Percentiles rank a stretch among this genome's conserved stretches.
phyloP scores from a whole-genome alignment of 2,797 vertebrate genomes.

The Gymnodraco acuticeps region DNA sequence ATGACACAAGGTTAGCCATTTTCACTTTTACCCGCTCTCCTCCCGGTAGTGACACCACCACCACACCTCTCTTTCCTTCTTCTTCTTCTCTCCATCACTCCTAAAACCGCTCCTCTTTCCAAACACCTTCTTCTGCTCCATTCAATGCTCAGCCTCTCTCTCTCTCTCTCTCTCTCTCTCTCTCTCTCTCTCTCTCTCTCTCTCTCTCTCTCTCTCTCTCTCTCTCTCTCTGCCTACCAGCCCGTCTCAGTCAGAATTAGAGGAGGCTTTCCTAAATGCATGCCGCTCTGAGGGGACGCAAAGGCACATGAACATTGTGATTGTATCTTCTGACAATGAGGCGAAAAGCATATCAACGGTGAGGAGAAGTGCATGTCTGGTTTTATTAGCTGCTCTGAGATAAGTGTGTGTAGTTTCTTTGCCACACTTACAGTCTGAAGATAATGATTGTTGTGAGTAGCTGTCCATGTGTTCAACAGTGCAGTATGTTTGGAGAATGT shows the following conservation, averaged over 20 bases:
- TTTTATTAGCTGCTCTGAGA: conserved; percentile 41
- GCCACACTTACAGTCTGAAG: conserved; percentile 47
- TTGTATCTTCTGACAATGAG: conserved; percentile 82
- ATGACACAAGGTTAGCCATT: conserved; percentile 92
- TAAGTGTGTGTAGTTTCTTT: conserved; percentile 63
- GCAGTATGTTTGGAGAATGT: conserved; percentile 45
- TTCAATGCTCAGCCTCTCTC: conserved; percentile 64
- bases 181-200: conserved; percentile 32
- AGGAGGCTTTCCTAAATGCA: conserved; percentile 78
- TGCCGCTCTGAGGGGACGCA: conserved; percentile 73
- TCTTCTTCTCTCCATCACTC: conserved; percentile 52
- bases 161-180: conserved; percentile 26
- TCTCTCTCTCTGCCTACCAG: conserved; percentile 64
- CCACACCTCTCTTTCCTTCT: conserved; percentile 42
- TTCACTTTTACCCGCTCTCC: conserved; percentile 74
- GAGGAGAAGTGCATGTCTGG: conserved; percentile 62
- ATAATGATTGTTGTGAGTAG: conserved; percentile 57
- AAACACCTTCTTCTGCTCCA: conserved; percentile 71
- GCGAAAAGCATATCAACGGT: conserved; percentile 82
- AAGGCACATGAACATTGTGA: conserved; percentile 75
- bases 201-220: conserved; percentile 30
- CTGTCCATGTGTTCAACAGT: conserved; percentile 70
- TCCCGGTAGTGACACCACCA: conserved; percentile 52
- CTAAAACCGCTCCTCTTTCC: conserved; percentile 63
- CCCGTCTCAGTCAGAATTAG: conserved; percentile 79